These are phyloP conservation scores for Drosophila aldrichi DNA, from an alignment of 2,888 invertebrate genomes.

Conservation along the genomic window DNA sequence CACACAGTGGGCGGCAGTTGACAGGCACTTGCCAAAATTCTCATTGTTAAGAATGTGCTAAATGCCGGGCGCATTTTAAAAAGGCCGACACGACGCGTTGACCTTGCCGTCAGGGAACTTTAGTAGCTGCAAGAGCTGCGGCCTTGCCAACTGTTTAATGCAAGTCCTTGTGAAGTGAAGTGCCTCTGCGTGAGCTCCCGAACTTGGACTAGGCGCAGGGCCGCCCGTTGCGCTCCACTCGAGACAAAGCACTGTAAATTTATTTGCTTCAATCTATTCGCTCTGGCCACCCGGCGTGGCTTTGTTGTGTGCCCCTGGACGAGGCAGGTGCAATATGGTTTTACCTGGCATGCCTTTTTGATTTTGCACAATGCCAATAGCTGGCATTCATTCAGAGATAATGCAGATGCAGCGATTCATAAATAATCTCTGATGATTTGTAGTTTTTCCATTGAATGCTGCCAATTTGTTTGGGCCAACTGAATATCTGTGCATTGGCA, in stretches of 20 bases:
- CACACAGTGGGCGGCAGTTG: slow-evolving; percentile 45
- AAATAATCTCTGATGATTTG: slow-evolving; percentile 25
- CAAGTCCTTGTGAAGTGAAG: slow-evolving; percentile 63
- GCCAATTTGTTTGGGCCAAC: slow-evolving; percentile 31
- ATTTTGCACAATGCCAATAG: slow-evolving; percentile 63
- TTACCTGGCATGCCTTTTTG: slow-evolving; percentile 35
- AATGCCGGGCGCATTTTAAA: slow-evolving; percentile 35
- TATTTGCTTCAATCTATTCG: slow-evolving; percentile 36
- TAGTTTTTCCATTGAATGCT: slow-evolving; percentile 23
- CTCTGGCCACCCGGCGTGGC: slow-evolving; percentile 55
- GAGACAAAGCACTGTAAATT: slow-evolving; percentile 34
- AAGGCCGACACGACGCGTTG: slow-evolving; percentile 41
- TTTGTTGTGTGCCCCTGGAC: slow-evolving; percentile 44
- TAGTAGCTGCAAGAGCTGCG: slow-evolving; percentile 8
- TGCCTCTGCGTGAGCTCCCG: slow-evolving; percentile 26
- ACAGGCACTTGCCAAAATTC: slow-evolving; percentile 56
- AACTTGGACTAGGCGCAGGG: not conserved
- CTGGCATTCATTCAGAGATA: slow-evolving; percentile 44
- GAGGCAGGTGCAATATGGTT: slow-evolving; percentile 60
- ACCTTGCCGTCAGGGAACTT: slow-evolving; percentile 33
- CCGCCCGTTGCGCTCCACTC: slow-evolving; percentile 60
- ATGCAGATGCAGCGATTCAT: slow-evolving; percentile 42
- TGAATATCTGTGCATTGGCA: slow-evolving; percentile 11
- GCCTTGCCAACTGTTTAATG: slow-evolving; percentile 19
- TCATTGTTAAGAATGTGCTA: slow-evolving; percentile 29